These are phyloP conservation scores for Glossophaga mutica DNA, from an alignment of 2,797 vertebrate genomes.

Conservation along the genomic window DNA sequence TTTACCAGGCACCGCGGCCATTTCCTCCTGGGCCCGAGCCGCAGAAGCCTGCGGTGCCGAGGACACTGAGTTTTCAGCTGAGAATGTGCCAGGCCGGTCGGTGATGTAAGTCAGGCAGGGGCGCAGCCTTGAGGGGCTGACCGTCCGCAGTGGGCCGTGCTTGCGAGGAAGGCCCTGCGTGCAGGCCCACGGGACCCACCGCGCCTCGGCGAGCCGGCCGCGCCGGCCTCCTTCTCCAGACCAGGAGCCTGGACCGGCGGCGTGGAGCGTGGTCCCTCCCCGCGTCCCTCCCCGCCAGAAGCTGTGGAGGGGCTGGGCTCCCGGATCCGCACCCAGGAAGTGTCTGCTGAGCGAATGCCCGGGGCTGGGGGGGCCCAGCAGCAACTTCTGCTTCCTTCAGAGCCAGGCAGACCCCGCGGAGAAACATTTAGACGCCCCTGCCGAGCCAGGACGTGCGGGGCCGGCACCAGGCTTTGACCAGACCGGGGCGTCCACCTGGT, in stretches of 20 bases:
- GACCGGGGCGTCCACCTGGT: not conserved
- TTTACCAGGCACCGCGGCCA: not conserved
- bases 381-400: not conserved
- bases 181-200: fast-evolving
- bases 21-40: not conserved
- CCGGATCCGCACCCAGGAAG: not conserved
- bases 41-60: not conserved
- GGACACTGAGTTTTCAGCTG: not conserved
- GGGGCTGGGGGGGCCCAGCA: not conserved
- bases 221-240: not conserved
- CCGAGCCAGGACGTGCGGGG: fast-evolving
- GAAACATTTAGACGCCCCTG: fast-evolving
- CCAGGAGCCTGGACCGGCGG: fast-evolving
- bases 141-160: fast-evolving
- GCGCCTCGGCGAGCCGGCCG: fast-evolving
- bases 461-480: not conserved
- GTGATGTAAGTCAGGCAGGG: not conserved
- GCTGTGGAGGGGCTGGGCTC: fast-evolving
- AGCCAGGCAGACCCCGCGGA: not conserved
- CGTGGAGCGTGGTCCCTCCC: fast-evolving
- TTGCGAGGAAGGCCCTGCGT: fast-evolving
- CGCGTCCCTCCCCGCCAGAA: not conserved
- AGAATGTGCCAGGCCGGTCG: fast-evolving
- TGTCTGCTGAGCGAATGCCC: not conserved
- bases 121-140: fast-evolving